phyloP scores from a whole-genome alignment of 2,888 invertebrate species.

The Coleophora flavipennella region DNA sequence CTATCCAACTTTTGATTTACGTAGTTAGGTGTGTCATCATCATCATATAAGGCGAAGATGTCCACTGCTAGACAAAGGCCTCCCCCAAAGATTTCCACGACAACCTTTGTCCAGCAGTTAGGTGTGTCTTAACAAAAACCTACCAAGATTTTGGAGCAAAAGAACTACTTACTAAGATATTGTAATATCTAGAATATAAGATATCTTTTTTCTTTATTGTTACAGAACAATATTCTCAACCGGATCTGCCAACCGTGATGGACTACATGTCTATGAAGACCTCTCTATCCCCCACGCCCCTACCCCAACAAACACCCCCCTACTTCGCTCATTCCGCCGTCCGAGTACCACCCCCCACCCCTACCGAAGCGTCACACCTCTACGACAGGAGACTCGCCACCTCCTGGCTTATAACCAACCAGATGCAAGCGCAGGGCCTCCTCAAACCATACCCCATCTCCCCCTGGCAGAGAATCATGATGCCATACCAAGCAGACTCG shows the following conservation, averaged over 20 bases:
- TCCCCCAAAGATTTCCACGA: no score
- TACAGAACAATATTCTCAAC: constrained; percentile 52
- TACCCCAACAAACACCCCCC: constrained; percentile 43
- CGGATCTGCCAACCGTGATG: constrained; percentile 53
- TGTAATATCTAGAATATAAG: no score
- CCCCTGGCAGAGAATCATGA: constrained; percentile 74
- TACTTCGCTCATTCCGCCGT: constrained; percentile 59
- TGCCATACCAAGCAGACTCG: constrained; percentile 62
- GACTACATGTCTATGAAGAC: constrained; percentile 62
- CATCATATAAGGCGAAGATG: no score
- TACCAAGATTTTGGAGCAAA: no score
- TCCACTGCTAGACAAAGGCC: no score
- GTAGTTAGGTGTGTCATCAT: no score
- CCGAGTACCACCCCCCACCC: constrained; percentile 47
- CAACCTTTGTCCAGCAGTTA: no score
- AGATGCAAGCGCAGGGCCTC: constrained; percentile 60
- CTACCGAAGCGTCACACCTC: constrained; percentile 38
- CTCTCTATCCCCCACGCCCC: constrained; percentile 34
- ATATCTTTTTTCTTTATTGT: constrained; percentile 12
- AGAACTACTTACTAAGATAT: no score
- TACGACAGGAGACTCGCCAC: constrained; percentile 68
- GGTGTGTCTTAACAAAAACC: no score
- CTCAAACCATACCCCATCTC: constrained; percentile 66
- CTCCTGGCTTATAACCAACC: constrained; percentile 69
- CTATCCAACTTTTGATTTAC: no score